Percentiles rank a stretch among this genome's conserved stretches.
These are phyloP conservation scores for Gryon sp. DNA, from an alignment of 1,140 invertebrate genomes.

Conservation along the genomic window DNA sequence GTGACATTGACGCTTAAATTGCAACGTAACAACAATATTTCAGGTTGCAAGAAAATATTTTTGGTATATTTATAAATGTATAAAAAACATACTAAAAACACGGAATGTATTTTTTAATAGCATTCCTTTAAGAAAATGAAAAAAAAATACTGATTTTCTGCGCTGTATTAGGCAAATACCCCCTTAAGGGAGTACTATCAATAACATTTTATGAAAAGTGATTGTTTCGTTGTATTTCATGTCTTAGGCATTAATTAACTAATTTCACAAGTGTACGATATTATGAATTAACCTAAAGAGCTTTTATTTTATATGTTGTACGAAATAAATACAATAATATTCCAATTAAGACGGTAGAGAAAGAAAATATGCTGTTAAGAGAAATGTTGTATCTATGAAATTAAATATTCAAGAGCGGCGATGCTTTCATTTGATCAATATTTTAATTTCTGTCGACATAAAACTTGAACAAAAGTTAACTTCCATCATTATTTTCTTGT, in stretches of 20 bases:
- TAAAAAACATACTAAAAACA: too few relatives aligned
- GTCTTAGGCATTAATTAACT: slow-evolving; percentile 1
- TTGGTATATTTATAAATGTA: too few relatives aligned
- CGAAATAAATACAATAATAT: not conserved
- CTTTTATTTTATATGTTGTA: slow-evolving; percentile 15
- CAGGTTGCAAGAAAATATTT: too few relatives aligned
- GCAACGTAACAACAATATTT: too few relatives aligned
- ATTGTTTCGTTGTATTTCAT: not conserved
- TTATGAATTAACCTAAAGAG: too few relatives aligned
- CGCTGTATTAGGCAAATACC: too few relatives aligned
- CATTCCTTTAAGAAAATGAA: too few relatives aligned
- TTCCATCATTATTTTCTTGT: slow-evolving; percentile 30
- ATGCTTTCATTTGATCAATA: slow-evolving; percentile 31
- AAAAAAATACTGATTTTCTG: too few relatives aligned
- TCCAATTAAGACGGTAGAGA: not conserved
- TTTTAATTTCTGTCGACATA: slow-evolving; percentile 22
- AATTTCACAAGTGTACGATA: not conserved
- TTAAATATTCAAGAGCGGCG: slow-evolving; percentile 33
- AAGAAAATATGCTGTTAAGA: slow-evolving; percentile 5
- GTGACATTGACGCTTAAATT: too few relatives aligned
- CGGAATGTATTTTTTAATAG: too few relatives aligned
- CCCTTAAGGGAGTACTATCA: slow-evolving; percentile 18
- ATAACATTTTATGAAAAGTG: slow-evolving; percentile 7
- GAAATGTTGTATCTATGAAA: slow-evolving; percentile 19
- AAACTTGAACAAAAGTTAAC: slow-evolving; percentile 37